phyloP scores from a whole-genome alignment of 2,797 vertebrate genomes.

The Rhinogobio ventralis region DNA sequence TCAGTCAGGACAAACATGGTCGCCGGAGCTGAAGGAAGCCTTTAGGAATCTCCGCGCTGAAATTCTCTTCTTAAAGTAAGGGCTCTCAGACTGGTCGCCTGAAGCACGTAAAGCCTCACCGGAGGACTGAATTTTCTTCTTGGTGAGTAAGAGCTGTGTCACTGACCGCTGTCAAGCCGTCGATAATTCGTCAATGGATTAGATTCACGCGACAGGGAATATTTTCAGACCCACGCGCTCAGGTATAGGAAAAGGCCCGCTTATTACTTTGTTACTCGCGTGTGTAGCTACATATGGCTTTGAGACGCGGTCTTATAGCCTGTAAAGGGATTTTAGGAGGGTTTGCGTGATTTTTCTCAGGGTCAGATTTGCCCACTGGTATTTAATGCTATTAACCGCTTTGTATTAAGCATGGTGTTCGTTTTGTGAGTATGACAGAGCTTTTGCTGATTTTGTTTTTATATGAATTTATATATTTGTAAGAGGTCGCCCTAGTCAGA shows the following conservation, averaged over 20 bases:
- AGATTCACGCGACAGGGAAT: constrained; percentile 15
- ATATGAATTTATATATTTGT: neutral
- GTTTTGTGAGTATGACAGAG: neutral
- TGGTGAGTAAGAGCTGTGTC: constrained; percentile 38
- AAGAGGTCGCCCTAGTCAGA: neutral
- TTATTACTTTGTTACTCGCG: neutral
- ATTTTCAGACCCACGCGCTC: constrained; percentile 1
- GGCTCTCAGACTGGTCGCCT: neutral
- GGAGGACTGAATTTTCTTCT: constrained; percentile 21
- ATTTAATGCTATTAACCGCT: constrained; percentile 2
- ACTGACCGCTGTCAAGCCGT: constrained; percentile 12
- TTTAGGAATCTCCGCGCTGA: constrained; percentile 59
- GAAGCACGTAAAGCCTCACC: neutral
- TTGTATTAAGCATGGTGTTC: neutral
- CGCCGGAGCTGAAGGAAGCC: constrained; percentile 44
- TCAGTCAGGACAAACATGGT: constrained; percentile 63
- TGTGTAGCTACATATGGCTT: neutral
- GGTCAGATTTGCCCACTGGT: neutral
- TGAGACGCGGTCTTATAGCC: neutral
- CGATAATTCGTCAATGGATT: constrained; percentile 16
- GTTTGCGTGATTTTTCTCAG: neutral
- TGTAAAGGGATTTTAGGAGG: neutral
- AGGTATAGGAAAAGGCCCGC: neutral
- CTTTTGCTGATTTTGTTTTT: neutral
- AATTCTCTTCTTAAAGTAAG: neutral